Evolutionary conservation across 2,113 vertebrate species (phyloP).

Genomic region (Plectropomus leopardus): DNA sequence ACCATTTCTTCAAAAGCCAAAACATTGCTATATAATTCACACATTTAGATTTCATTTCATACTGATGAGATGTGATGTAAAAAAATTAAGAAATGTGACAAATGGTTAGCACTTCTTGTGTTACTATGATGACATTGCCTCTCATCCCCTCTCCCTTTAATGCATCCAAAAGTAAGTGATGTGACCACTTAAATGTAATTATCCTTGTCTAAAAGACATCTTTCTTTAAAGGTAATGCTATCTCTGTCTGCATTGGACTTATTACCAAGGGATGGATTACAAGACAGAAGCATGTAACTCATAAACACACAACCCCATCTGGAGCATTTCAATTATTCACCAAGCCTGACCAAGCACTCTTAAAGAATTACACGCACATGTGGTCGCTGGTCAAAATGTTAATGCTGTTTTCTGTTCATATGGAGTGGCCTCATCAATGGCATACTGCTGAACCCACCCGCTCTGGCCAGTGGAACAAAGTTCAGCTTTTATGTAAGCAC

Average conservation of each 20-base stretch:
- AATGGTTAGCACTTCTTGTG: background rate
- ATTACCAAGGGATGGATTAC: constrained; percentile 10
- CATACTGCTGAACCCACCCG: constrained; percentile 75
- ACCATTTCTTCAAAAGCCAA: background rate
- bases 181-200: background rate
- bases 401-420: constrained; percentile 71
- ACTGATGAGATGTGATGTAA: background rate
- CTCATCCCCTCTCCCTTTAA: background rate
- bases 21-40: background rate
- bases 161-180: background rate
- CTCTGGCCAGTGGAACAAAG: constrained; percentile 83
- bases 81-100: background rate
- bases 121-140: background rate
- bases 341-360: constrained; percentile 29
- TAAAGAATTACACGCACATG: constrained; percentile 56
- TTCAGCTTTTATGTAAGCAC: constrained; percentile 87
- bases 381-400: constrained; percentile 50
- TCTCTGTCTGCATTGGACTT: background rate
- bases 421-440: constrained; percentile 72
- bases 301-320: constrained; percentile 13
- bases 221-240: background rate
- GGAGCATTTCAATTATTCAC: constrained; percentile 66
- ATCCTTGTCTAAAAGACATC: background rate
- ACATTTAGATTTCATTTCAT: background rate
- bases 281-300: constrained; percentile 29